A percentile compares a stretch with the other conserved stretches of the same genome.
phyloP scores from a whole-genome alignment of 64 coral and sea anemone genomes.

The Platygyra sinensis region DNA sequence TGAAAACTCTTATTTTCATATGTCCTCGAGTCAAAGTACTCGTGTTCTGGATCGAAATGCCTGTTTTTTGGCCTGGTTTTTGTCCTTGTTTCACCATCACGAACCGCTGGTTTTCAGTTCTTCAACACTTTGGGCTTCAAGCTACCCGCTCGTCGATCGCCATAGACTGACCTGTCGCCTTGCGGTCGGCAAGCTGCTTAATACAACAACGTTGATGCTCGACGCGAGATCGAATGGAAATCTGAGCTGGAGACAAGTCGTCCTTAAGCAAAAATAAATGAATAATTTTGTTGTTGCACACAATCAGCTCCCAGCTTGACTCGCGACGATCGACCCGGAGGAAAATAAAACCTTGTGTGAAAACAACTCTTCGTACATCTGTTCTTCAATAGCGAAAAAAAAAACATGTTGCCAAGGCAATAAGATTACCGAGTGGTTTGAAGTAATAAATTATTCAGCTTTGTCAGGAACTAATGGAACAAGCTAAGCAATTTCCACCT shows the following conservation, averaged over 20 bases:
- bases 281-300: background rate
- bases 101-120: background rate
- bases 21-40: constrained; percentile 72
- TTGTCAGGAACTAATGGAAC: constrained; percentile 10
- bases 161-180: background rate
- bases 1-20: constrained; percentile 78
- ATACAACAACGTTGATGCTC: background rate
- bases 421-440: background rate
- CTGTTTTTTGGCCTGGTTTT: constrained; percentile 41
- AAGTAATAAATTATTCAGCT: constrained; percentile 36
- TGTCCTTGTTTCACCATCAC: constrained; percentile 71
- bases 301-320: constrained; percentile 22
- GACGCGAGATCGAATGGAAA: background rate
- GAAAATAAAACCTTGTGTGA: background rate
- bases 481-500: background rate
- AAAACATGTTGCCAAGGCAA: constrained; percentile 32
- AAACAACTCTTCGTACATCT: constrained; percentile 15
- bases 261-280: background rate
- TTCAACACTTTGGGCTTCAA: background rate
- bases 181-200: background rate
- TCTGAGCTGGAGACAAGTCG: background rate
- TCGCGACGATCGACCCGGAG: background rate
- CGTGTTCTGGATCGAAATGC: constrained; percentile 83
- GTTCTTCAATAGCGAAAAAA: constrained; percentile 2
- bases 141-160: background rate